Evolutionary conservation across 2,888 invertebrate genomes (phyloP).

Genomic region (Sphaerophoria rueppellii): DNA sequence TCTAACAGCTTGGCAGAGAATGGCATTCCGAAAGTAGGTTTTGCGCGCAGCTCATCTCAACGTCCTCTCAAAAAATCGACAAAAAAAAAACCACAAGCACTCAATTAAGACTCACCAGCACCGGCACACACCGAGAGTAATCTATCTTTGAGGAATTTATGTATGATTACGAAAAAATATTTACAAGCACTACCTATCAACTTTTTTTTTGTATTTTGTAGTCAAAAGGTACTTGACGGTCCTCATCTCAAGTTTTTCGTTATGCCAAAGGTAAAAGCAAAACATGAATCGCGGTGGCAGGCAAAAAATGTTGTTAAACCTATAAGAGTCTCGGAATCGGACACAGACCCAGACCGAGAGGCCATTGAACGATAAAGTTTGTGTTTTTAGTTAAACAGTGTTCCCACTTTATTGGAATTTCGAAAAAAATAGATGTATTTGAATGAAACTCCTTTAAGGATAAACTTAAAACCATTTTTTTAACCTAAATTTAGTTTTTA

Average conservation of each 20-base stretch:
- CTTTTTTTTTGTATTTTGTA: constrained; percentile 44
- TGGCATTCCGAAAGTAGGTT: constrained; percentile 38
- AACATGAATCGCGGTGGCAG: not conserved
- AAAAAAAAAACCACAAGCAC: constrained; percentile 45
- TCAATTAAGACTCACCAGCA: constrained; percentile 37
- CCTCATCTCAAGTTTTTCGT: constrained; percentile 38
- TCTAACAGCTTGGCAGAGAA: constrained; percentile 38
- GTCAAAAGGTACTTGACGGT: constrained; percentile 29
- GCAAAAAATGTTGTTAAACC: constrained; percentile 38
- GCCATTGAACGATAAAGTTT: constrained; percentile 66
- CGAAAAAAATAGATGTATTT: not conserved
- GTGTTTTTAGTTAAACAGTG: not conserved
- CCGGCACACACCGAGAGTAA: constrained; percentile 19
- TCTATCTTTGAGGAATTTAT: constrained; percentile 43
- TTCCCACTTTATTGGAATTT: not conserved
- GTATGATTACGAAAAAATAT: constrained; percentile 54
- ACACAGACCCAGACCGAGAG: constrained; percentile 43
- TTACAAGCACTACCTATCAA: constrained; percentile 55
- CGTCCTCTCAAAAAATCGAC: not conserved
- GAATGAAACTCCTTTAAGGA: no score
- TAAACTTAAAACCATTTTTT: no score
- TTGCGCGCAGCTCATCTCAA: constrained; percentile 15
- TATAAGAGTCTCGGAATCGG: constrained; percentile 42
- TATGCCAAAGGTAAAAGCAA: constrained; percentile 18
- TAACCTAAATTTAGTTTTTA: no score